Evolutionary conservation across 2,113 vertebrate genomes (phyloP).

Genomic region (Amblyornis subalaris): DNA sequence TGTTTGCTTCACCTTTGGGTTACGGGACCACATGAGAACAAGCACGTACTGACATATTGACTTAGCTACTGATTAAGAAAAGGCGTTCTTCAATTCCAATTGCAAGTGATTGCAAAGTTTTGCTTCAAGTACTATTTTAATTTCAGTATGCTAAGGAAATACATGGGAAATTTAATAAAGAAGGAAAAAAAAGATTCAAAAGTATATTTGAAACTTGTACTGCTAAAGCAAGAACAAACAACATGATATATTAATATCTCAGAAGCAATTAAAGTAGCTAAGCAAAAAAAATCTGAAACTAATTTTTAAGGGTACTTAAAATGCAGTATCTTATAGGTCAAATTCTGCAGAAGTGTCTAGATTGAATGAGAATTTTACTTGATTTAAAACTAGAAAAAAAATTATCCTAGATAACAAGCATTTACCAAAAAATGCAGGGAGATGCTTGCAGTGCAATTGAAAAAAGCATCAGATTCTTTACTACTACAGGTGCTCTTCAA

Average conservation of each 20-base stretch:
- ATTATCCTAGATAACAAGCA: not conserved
- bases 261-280: not conserved
- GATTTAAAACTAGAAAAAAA: not conserved
- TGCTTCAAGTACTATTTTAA: not conserved
- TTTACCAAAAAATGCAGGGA: not conserved
- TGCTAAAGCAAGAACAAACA: not conserved
- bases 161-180: not conserved
- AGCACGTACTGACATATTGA: constrained; percentile 40
- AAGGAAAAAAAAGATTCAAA: not conserved
- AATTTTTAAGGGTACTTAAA: not conserved
- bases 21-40: constrained; percentile 42
- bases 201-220: not conserved
- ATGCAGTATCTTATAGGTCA: not conserved
- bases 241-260: not conserved
- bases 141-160: not conserved
- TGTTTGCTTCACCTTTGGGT: constrained; percentile 63
- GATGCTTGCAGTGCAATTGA: not conserved
- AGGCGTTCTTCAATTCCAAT: not conserved
- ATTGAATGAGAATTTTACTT: not conserved
- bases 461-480: not conserved
- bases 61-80: constrained; percentile 28
- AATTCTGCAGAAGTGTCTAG: not conserved
- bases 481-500: not conserved
- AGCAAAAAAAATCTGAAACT: not conserved
- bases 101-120: not conserved